Base-by-base conservation (phyloP, 1,140 invertebrate genomes). In the Parapsyche elsis region DNA sequence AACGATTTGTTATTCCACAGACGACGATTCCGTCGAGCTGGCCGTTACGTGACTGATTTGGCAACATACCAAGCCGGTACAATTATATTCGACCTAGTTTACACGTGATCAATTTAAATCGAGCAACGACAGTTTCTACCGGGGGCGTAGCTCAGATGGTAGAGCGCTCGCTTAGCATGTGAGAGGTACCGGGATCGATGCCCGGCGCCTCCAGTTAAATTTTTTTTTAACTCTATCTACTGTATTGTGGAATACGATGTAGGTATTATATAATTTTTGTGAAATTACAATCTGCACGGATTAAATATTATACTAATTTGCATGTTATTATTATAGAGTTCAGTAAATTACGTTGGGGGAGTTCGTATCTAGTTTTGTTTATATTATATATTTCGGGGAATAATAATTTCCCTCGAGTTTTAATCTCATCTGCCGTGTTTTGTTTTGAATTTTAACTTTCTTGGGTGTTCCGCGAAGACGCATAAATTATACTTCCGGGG, bases 111-210 rank as follows among this genome's bases (percentile, higher is more conserved):
- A 38, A 4, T 38, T 38, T 38, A 38, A 38, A 38, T 38, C 30
- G 30, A 38, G 7, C 2, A n/a, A n/a, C 7, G 14, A 45, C 46
- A 19, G n/a, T 75, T 21, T 49, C 12, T 44, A 71, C 77, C 61
- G 81, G 81, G 81, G 81, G 81, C 81, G 81, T 83, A 83, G 81
- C 80, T 83, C 93, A 94, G 91, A 93, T 94, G 93, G 93, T 94
- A 94, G 93, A 94, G 93, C 93, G 92, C 93, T 94, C 92, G 93
- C 93, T 94, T 94, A 94, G 93, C 93, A 94, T 94, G 92, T 91
- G 92, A 94, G 92, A 94, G 92, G 93, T 94, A 94, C 92, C 90
- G 91, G 93, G 92, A 94, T 94, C 93, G 93, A 94, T 94, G 88
- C 92, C 92, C 92, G 90, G 91, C 91, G 90, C 91, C 92, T 93